A percentile compares a stretch with the other conserved stretches of the same genome.
Conservation (phyloP, 2,797 vertebrate species). For the Coracias cyanogaster region DNA sequence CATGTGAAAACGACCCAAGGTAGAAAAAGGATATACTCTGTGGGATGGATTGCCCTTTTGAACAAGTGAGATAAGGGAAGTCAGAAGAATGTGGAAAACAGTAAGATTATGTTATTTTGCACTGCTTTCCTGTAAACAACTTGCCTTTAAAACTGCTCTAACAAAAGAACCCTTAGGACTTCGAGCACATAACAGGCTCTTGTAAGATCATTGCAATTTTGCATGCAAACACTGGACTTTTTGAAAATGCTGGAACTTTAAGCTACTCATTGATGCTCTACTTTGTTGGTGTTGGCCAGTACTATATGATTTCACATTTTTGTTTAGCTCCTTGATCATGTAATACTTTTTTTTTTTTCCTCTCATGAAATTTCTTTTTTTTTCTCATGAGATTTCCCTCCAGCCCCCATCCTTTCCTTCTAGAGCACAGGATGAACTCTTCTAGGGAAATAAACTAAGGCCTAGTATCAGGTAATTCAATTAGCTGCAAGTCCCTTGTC, state of each 20-base stretch:
- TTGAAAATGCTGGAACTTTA: neutral
- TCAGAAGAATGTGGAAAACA: neutral
- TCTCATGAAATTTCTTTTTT: neutral
- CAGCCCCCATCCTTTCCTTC: fast-evolving
- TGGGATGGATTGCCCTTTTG: neutral
- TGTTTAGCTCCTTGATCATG: neutral
- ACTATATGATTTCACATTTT: neutral
- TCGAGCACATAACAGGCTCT: neutral
- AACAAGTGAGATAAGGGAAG: neutral
- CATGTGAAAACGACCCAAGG: neutral
- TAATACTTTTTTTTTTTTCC: neutral
- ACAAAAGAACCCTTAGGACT: neutral
- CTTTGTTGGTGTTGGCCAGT: neutral
- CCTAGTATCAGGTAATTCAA: neutral
- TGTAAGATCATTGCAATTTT: neutral
- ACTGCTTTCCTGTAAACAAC: neutral
- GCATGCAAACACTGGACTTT: fast-evolving
- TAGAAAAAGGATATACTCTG: neutral
- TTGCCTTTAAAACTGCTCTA: neutral
- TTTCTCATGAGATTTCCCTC: neutral
- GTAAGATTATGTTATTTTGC: neutral
- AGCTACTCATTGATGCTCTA: neutral
- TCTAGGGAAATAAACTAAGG: neutral
- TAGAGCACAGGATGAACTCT: neutral
- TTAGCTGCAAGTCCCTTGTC: neutral